Base-by-base conservation (phyloP, 2,888 invertebrate species). In the Lottia gigantea region DNA sequence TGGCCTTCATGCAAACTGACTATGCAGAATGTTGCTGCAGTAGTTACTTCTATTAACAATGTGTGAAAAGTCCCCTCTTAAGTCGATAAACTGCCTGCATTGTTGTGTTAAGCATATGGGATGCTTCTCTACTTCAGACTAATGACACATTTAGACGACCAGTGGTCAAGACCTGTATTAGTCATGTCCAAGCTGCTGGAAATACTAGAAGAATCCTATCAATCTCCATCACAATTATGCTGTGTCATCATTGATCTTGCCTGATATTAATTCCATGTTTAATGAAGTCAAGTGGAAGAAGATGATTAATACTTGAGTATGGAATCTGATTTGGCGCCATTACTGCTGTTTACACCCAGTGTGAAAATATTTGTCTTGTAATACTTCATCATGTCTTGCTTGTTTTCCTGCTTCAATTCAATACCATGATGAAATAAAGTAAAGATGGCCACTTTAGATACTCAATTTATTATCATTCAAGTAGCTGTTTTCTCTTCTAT, bases 401-500 rank as follows among this genome's bases (percentile, higher is more conserved):
- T 55, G 55, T 23, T 23, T 55, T 55, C 23, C 55, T 55, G 19
- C 11, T 55, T 55, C 23, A 19, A 55, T 23, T 40, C 19, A 55
- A 55, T 55, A 11, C 23, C 11, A 55, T 55, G 19, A 55, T 55
- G 19, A 23, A 55, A 55, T 4, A 23, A 55, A 55, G 55, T 23
- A 55, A 55, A 12, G 55, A 55, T 23, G 40, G 23, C 55, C 55
- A 55, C 55, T 55, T 55, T 55, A 14, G 55, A 55, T 55, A 55
- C 55, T 55, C 55, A 55, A 55, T 55, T 55, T 55, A 55, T 23
- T 55, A 55, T 55, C 23, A 55, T 40, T 55, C 55, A 55, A 55
- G 55, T 19, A 23, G 19, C 55, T 55, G 40, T 40, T 40, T 40
- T 40, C 40, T 40, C 40, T 40, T 40, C 40, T 40, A 40, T 40